Conservation (phyloP, 1,140 invertebrate genomes). For the Apis mellifera region Amel_HAv3.1 CM009937.2:12467501-12468000, state of each 20-base stretch:
- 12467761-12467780: not conserved
- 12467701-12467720: not conserved
- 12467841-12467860: conserved; percentile 10
- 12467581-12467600: not conserved
- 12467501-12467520: not conserved
- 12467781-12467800: conserved; percentile 45
- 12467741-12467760: not conserved
- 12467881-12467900: conserved; percentile 15
- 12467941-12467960: not conserved
- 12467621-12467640: not conserved
- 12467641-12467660: conserved; percentile 17
- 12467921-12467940: not conserved
- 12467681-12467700: not conserved
- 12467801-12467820: conserved; percentile 70
- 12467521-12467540: not conserved
- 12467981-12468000: not conserved
- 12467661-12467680: not conserved
- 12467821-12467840: conserved; percentile 2
- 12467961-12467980: not conserved
- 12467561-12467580: not conserved
- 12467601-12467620: too few relatives aligned
- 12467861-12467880: not conserved
- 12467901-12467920: not conserved
- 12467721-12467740: conserved; percentile 23
- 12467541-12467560: not conserved